Base-by-base conservation (phyloP, 2,113 vertebrate genomes). In the Chitala chitala region DNA sequence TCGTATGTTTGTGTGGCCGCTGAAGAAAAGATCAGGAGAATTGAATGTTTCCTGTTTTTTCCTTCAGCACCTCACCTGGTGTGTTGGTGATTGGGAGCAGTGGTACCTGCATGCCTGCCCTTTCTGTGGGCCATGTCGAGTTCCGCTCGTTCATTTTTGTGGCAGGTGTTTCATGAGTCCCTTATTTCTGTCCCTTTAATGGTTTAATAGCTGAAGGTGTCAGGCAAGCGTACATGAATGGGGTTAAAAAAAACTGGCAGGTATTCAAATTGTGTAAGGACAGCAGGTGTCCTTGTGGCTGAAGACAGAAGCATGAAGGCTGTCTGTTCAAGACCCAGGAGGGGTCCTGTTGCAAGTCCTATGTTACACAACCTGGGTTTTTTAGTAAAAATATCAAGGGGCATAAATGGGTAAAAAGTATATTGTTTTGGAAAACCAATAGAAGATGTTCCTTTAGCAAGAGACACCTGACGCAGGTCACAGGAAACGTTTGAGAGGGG, bases 371-470 rank as follows among this genome's bases (percentile, higher is more conserved):
- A 59, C 56, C 56, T 33, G 29, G 13, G 17, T 59, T 22, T 26
- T 31, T 15, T 31, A 17, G 13, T 10, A 22, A 38, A 38, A 63
- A 1, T 12, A 46, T 46, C 44, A 5, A 46, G 5, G 5, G 5
- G 5, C 5, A 46, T 46, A 46, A 46, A 46, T 12, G 44, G 5
- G 44, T n/a, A n/a, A n/a, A n/a, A n/a, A n/a, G n/a, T n/a, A n/a
- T n/a, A n/a, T n/a, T n/a, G n/a, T n/a, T n/a, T n/a, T n/a, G n/a
- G n/a, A n/a, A n/a, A n/a, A n/a, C n/a, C n/a, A n/a, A n/a, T n/a
- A n/a, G n/a, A n/a, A n/a, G n/a, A n/a, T n/a, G n/a, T n/a, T n/a
- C 59, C 59, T 63, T 63, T 33, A 29, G 33, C 31, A 63, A 63
- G 59, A 38, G 31, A 20, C 59, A 8, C 9, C 13, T 63, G 31